Conservation (phyloP, 2,888 invertebrate species). For the Meta bourneti region DNA sequence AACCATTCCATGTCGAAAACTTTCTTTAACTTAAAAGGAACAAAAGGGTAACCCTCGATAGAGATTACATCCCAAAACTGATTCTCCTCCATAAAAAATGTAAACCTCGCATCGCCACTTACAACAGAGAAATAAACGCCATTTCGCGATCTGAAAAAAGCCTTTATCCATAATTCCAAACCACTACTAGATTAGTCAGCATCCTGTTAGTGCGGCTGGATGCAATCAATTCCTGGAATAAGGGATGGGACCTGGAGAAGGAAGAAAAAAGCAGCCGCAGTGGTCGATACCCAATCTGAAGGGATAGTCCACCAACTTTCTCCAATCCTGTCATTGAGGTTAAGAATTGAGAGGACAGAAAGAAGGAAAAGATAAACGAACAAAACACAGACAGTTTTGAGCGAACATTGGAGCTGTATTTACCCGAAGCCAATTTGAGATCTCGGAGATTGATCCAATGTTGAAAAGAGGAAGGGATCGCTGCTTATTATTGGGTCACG, state of each 20-base stretch:
- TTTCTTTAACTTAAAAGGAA: too few species aligned
- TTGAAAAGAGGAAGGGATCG: neutral
- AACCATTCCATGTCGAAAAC: too few species aligned
- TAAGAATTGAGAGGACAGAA: neutral
- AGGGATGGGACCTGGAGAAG: too few species aligned
- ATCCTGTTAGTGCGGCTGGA: neutral
- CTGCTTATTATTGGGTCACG: neutral
- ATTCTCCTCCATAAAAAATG: too few species aligned
- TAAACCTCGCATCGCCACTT: neutral
- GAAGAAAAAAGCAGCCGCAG: neutral
- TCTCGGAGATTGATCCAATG: constrained; percentile 1
- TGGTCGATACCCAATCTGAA: constrained; percentile 25
- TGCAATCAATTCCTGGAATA: neutral
- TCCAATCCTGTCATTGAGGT: neutral
- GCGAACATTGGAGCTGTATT: neutral
- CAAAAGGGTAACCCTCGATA: too few species aligned
- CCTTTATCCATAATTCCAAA: neutral
- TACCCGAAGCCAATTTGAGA: constrained; percentile 12
- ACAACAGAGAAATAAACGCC: neutral
- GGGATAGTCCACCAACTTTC: neutral
- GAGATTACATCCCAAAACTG: too few species aligned
- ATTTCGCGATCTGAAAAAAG: neutral
- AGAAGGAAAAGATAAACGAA: too few species aligned
- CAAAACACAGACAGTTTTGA: too few species aligned
- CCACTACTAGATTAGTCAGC: constrained; percentile 1